Base-by-base conservation (phyloP, 2,888 invertebrate species). In the Cerastoderma edule region DNA sequence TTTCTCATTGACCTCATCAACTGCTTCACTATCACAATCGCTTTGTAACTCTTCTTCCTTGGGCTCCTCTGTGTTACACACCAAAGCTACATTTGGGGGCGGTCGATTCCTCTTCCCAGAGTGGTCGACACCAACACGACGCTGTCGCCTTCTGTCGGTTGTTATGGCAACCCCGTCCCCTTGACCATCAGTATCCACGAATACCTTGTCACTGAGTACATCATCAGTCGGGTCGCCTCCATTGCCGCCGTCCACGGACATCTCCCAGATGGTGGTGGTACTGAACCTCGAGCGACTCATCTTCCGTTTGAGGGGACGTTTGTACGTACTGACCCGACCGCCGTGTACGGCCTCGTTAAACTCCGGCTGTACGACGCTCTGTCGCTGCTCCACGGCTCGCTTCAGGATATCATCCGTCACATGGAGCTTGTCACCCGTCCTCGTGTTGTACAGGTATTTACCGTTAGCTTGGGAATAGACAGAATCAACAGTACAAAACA, bases 241-340 rank as follows among this genome's bases (percentile, higher is more conserved):
- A 22, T 65, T 65, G 24, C 48, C 65, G n/a, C 1, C 28, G 27
- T 75, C 78, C 4, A 75, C 75, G 1, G 67, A 72, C 75, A 78
- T 78, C 63, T 78, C 78, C 75, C 74, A 78, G 39, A 75, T 75
- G 13, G 78, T 78, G 8, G 75, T 78, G 6, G 78, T 78, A 48
- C 72, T 78, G 46, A 78, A 72, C 30, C 78, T 28, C 19, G 75
- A 67, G 24, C 66, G 75, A 44, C 75, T 75, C 35, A 53, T 71
- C 27, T 68, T 75, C 46, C 72, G n/a, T 33, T 57, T 63, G 33
- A 75, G 35, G 1, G 74, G 60, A 35, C 33, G 56, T 56, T 72
- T 78, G 27, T 66, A 75, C 16, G 67, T 72, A 39, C 68, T 72
- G 2, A 66, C 30, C 24, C 68, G 65, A n/a, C 32, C 70, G 1